Percentiles rank a stretch among this genome's conserved stretches.
Evolutionary conservation across 2,113 vertebrate genomes (phyloP).

Genomic region (Phrynosoma platyrhinos): DNA sequence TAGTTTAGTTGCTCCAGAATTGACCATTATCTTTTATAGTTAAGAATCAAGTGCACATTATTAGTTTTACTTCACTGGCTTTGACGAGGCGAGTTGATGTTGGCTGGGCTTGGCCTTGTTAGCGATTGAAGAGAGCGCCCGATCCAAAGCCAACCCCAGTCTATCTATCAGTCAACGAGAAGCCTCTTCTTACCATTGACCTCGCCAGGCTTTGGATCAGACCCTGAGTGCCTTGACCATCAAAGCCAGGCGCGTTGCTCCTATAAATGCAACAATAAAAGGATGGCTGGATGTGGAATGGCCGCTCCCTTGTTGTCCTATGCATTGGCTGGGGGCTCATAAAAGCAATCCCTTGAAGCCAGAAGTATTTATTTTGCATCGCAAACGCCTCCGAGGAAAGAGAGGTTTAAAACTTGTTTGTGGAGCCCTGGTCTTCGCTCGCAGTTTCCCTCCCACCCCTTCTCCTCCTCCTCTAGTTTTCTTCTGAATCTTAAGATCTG

Average conservation of each 20-base stretch:
- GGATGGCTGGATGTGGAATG: background rate
- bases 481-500: background rate
- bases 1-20: slow-evolving; percentile 71
- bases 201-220: background rate
- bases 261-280: background rate
- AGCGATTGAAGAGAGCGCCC: slow-evolving; percentile 72
- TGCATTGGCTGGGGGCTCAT: background rate
- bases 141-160: background rate
- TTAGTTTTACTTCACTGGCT: slow-evolving; percentile 69
- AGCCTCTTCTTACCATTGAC: background rate
- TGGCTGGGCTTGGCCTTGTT: slow-evolving; percentile 77
- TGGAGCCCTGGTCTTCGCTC: background rate
- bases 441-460: background rate
- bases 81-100: slow-evolving; percentile 68
- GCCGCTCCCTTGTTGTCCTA: background rate
- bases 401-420: background rate
- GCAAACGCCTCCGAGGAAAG: background rate
- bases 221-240: slow-evolving; percentile 65
- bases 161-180: background rate
- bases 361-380: background rate
- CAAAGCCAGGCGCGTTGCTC: slow-evolving; percentile 25
- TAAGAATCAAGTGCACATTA: slow-evolving; percentile 76
- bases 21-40: slow-evolving; percentile 82
- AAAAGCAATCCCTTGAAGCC: background rate
- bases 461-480: accelerated